phyloP scores from a whole-genome alignment of 2,797 vertebrate genomes.

The Jordanella pulchra region DNA sequence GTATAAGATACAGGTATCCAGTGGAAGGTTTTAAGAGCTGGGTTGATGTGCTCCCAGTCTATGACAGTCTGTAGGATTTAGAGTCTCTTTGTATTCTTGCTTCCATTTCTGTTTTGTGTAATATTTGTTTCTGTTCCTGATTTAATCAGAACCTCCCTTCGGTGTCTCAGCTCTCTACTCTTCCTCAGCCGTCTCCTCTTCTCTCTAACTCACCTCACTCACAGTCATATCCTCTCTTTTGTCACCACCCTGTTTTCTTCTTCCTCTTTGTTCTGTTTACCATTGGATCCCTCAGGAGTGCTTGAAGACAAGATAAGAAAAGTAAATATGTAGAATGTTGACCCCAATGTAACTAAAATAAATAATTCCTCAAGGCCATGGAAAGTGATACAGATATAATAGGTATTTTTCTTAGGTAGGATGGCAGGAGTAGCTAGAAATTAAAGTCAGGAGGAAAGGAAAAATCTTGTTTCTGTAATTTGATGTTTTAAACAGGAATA shows the following conservation, averaged over 20 bases:
- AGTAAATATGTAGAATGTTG: neutral
- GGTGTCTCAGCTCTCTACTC: too few species aligned
- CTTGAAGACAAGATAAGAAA: neutral
- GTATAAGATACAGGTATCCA: too few species aligned
- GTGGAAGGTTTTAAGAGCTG: too few species aligned
- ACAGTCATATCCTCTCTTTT: too few species aligned
- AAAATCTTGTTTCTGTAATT: too few species aligned
- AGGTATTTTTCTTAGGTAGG: neutral
- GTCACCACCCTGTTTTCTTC: too few species aligned
- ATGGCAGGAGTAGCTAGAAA: neutral
- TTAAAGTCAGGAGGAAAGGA: too few species aligned
- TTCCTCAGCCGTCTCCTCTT: too few species aligned
- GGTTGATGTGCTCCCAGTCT: neutral
- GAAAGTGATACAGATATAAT: neutral
- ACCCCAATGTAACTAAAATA: neutral
- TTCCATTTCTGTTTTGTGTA: neutral
- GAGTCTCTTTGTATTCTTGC: neutral
- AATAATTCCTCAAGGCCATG: neutral
- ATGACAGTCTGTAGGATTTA: neutral
- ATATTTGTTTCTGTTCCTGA: neutral
- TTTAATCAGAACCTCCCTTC: too few species aligned
- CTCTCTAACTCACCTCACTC: too few species aligned
- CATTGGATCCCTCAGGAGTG: neutral
- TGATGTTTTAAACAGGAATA: too few species aligned
- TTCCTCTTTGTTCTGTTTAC: too few species aligned